Evolutionary conservation across 2,797 vertebrate genomes (phyloP).

Genomic region (Rhynchonycteris naso): DNA sequence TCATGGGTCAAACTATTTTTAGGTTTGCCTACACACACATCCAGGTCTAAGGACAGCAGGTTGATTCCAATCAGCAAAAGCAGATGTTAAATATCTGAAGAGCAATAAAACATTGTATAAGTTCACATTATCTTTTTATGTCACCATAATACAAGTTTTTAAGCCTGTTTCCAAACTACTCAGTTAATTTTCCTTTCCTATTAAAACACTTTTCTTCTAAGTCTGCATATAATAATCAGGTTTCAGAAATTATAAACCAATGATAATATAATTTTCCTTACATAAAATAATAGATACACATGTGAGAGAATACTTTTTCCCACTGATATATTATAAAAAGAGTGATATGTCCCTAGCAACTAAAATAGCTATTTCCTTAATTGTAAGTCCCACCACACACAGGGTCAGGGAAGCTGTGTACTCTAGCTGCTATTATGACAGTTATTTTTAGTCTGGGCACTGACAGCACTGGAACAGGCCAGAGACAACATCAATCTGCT

Average conservation of each 20-base stretch:
- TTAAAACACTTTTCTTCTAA: neutral
- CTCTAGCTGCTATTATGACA: neutral
- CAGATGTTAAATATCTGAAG: constrained; percentile 22
- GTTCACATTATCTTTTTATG: constrained; percentile 28
- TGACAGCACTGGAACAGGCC: neutral
- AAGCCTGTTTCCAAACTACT: constrained; percentile 42
- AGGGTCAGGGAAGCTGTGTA: constrained; percentile 21
- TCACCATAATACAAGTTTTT: neutral
- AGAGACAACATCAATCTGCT: constrained; percentile 23
- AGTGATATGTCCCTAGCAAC: neutral
- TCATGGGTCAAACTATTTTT: constrained; percentile 50
- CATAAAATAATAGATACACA: constrained; percentile 52
- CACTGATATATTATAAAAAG: neutral
- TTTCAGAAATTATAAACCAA: constrained; percentile 49
- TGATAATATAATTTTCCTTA: constrained; percentile 28
- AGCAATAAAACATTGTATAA: constrained; percentile 6
- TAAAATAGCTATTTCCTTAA: constrained; percentile 48
- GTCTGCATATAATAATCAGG: neutral
- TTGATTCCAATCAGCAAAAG: constrained; percentile 22
- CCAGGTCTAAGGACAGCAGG: neutral
- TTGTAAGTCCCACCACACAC: neutral
- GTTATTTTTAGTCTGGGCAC: constrained; percentile 61
- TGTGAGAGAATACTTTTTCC: neutral
- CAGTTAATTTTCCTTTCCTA: neutral
- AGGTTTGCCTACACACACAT: constrained; percentile 19